Base-by-base conservation (phyloP, 2,888 invertebrate species). In the Drosophila mimica region DNA sequence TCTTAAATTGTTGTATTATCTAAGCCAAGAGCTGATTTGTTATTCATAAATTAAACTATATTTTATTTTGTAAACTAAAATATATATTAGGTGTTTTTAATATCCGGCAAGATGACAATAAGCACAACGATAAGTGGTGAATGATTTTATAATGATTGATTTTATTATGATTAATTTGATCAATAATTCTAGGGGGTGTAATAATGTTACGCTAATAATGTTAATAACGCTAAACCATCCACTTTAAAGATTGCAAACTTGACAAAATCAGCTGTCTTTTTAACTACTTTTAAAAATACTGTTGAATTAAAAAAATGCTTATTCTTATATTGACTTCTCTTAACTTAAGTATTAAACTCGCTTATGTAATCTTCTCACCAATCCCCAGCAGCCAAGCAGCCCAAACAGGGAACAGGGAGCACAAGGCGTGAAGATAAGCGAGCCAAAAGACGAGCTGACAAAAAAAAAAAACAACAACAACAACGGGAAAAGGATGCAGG, bases 401-500 rank as follows among this genome's bases (percentile, higher is more conserved):
- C 38, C 17, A 46, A 43, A 56, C 25, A 30, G 52, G 57, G 68
- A 40, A 25, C 51, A 33, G 52, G 57, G 66, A 46, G 17, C 46
- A 30, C 13, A n/a, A 20, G 36, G 48, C 52, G 52, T 61, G 49
- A 66, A 74, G 69, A 74, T 79, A 77, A 77, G 74, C 74, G 73
- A 54, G 70, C 60, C 68, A 48, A 48, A 52, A 72, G 70, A 65
- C 52, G 31, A 70, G 43, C 60, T 54, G 52, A 34, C 30, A 56
- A 52, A 52, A 66, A 73, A 38, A 56, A 53, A 53, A 15, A 57
- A 56, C 31, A 54, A 38, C 28, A 56, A 57, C 40, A 70, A 68
- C 62, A 58, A 67, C 73, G 65, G 57, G 46, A 62, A 88, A 79
- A 82, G 83, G 76, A 83, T 89, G 90, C 84, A 76, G 70, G 81